These are phyloP conservation scores for Avahi laniger DNA, from an alignment of 2,797 vertebrate species.

Conservation along the genomic window DNA sequence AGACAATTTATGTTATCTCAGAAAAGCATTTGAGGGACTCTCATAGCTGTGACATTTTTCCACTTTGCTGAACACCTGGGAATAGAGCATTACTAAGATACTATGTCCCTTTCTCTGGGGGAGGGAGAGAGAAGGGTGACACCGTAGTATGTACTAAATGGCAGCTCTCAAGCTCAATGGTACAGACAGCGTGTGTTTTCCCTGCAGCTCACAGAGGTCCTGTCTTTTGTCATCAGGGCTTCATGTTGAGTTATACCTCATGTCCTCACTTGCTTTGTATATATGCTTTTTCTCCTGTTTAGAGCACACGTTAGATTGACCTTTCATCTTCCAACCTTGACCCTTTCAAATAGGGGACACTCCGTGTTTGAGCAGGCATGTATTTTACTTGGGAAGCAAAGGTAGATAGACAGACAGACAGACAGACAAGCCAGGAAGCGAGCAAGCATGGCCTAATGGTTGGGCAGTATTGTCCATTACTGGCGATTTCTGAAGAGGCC, in stretches of 20 bases:
- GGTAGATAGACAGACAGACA: background rate
- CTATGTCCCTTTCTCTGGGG: background rate
- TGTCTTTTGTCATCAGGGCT: background rate
- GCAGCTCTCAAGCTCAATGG: background rate
- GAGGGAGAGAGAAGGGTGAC: background rate
- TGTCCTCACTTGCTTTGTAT: background rate
- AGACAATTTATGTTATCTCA: background rate
- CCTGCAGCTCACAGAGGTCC: background rate
- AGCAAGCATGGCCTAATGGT: background rate
- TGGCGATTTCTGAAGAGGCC: background rate
- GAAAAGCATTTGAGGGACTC: background rate
- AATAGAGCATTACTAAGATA: background rate
- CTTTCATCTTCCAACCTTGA: background rate
- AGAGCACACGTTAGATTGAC: background rate
- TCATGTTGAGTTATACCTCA: background rate
- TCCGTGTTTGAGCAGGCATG: background rate
- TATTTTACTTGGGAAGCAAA: background rate
- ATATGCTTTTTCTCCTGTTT: background rate
- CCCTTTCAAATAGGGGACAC: background rate
- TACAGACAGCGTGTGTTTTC: background rate
- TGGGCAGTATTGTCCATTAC: background rate
- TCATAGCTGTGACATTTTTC: background rate
- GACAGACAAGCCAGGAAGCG: background rate
- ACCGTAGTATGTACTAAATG: background rate
- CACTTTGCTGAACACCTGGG: background rate